phyloP scores from a whole-genome alignment of 2,888 invertebrate genomes.

The Drosophila paranaensis region DNA sequence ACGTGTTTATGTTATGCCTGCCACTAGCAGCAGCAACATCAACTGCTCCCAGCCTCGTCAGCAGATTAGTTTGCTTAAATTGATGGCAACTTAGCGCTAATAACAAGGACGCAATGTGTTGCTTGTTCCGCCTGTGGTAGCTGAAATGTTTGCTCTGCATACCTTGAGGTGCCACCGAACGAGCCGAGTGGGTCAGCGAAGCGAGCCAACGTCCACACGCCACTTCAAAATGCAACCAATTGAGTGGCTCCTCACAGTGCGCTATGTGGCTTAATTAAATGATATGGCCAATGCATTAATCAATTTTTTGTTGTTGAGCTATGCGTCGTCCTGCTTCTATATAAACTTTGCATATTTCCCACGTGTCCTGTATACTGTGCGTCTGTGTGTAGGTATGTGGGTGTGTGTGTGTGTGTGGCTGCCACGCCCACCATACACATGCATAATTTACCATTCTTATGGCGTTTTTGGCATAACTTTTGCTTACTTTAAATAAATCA shows the following conservation, averaged over 20 bases:
- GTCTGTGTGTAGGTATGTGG: background rate
- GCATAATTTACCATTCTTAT: slow-evolving; percentile 72
- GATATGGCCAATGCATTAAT: slow-evolving; percentile 65
- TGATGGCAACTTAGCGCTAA: slow-evolving; percentile 79
- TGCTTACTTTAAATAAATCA: slow-evolving; percentile 78
- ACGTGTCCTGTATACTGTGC: slow-evolving; percentile 18
- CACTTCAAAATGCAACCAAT: slow-evolving; percentile 1
- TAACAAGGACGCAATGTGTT: slow-evolving; percentile 60
- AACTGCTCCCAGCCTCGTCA: slow-evolving; percentile 30
- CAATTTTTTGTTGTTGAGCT: slow-evolving; percentile 49
- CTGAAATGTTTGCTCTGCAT: slow-evolving; percentile 43
- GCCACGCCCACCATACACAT: slow-evolving; percentile 37
- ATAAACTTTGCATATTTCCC: slow-evolving; percentile 73
- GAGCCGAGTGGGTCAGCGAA: slow-evolving; percentile 18
- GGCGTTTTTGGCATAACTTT: slow-evolving; percentile 72
- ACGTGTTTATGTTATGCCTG: slow-evolving; percentile 72
- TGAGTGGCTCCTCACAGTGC: slow-evolving; percentile 17
- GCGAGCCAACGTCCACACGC: background rate
- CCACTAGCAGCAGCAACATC: slow-evolving; percentile 34
- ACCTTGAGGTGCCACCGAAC: slow-evolving; percentile 53
- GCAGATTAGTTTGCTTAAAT: slow-evolving; percentile 81
- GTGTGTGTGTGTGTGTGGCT: background rate
- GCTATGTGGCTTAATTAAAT: slow-evolving; percentile 61
- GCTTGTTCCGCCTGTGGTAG: slow-evolving; percentile 27
- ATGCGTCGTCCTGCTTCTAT: slow-evolving; percentile 3